Percentiles rank a stretch among this genome's conserved stretches.
phyloP scores from a whole-genome alignment of 1,140 invertebrate species.

The Diorhabda carinulata region DNA sequence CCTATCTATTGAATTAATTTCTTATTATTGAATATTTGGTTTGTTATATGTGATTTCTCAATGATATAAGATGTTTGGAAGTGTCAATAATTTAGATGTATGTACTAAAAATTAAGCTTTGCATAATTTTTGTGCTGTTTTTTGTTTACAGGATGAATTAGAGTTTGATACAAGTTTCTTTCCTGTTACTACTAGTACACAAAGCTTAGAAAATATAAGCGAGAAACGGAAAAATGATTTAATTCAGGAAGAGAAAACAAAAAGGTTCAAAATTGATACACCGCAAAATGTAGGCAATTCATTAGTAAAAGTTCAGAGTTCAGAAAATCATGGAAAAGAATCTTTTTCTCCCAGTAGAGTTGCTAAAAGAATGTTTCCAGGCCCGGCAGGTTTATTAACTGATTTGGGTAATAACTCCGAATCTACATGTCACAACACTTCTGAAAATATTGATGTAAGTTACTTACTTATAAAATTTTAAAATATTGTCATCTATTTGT shows the following conservation, averaged over 20 bases:
- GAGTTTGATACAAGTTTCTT: background rate
- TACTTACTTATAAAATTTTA: background rate
- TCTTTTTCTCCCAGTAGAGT: constrained; percentile 1
- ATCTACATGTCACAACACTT: background rate
- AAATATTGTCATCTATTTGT: too few relatives aligned
- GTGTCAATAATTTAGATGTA: background rate
- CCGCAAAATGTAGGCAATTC: background rate
- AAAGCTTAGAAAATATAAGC: background rate
- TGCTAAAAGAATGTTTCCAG: constrained; percentile 30
- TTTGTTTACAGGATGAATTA: constrained; percentile 4
- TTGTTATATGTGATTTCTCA: too few relatives aligned
- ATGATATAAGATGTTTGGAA: background rate
- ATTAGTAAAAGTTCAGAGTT: background rate
- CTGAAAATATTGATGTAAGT: background rate
- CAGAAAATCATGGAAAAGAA: background rate
- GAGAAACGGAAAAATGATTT: background rate
- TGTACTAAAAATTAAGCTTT: background rate
- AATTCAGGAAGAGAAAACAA: background rate
- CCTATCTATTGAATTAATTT: too few relatives aligned
- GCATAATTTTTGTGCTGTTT: background rate
- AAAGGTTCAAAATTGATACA: background rate
- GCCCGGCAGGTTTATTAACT: constrained; percentile 29
- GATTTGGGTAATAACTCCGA: constrained; percentile 4
- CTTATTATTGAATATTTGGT: too few relatives aligned
- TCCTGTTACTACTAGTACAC: constrained; percentile 7